Evolutionary conservation across 1,140 invertebrate species (phyloP).

Genomic region (Episyrphus balteatus): DNA sequence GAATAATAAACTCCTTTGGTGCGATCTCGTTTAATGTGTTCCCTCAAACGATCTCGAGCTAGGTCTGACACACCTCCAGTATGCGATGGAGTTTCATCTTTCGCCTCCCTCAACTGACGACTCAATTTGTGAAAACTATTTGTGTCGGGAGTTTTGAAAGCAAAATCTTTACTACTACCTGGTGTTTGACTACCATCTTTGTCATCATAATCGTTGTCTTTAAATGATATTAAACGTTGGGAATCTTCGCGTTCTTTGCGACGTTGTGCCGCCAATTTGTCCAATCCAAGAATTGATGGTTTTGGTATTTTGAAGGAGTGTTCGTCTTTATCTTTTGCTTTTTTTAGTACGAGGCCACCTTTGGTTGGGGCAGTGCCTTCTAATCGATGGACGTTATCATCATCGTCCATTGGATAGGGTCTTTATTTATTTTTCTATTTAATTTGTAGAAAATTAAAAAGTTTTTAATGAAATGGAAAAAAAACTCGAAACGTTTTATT

Average conservation of each 20-base stretch:
- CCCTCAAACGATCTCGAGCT: constrained; percentile 58
- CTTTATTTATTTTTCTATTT: too few relatives aligned
- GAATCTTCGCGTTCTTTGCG: constrained; percentile 50
- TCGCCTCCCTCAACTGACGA: constrained; percentile 61
- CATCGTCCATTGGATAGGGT: constrained; percentile 12
- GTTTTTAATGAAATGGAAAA: too few relatives aligned
- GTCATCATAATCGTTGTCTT: constrained; percentile 49
- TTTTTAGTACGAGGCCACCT: constrained; percentile 73
- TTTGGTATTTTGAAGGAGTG: constrained; percentile 68
- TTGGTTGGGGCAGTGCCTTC: constrained; percentile 64
- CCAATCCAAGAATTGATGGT: constrained; percentile 72
- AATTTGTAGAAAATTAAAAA: too few relatives aligned
- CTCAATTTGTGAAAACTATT: constrained; percentile 39
- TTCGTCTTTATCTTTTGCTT: constrained; percentile 49
- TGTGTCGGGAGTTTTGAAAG: constrained; percentile 26
- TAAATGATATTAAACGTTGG: constrained; percentile 52
- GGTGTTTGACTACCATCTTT: constrained; percentile 28
- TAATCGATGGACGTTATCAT: constrained; percentile 56
- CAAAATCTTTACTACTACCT: constrained; percentile 25
- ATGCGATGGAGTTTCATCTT: constrained; percentile 84
- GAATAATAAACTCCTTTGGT: constrained; percentile 42
- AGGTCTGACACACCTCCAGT: constrained; percentile 80
- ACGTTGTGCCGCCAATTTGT: constrained; percentile 71
- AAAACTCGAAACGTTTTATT: too few relatives aligned
- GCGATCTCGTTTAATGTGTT: constrained; percentile 43